phyloP scores from a whole-genome alignment of 2,113 vertebrate genomes.

The Salminus brasiliensis region DNA sequence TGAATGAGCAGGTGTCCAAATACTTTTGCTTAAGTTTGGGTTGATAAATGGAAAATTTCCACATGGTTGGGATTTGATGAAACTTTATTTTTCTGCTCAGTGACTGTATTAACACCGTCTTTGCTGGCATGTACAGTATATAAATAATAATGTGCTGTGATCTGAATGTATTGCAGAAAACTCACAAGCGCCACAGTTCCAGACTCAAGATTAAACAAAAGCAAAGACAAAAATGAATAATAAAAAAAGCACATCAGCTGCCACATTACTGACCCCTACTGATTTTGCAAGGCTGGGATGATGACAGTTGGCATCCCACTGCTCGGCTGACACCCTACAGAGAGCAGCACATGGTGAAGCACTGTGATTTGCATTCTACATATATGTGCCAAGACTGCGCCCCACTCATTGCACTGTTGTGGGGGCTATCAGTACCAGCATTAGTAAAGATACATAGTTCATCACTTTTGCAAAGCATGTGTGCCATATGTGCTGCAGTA shows the following conservation, averaged over 20 bases:
- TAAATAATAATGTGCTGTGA: too few relatives aligned
- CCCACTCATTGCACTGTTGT: slow-evolving; percentile 18
- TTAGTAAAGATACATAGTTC: slow-evolving; percentile 15
- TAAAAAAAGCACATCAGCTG: neutral
- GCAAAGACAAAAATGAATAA: neutral
- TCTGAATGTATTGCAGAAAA: neutral
- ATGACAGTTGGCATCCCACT: neutral
- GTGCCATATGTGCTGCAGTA: slow-evolving; percentile 45
- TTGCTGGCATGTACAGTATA: too few relatives aligned
- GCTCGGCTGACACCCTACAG: slow-evolving; percentile 27
- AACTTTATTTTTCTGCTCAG: too few relatives aligned
- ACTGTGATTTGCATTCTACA: neutral
- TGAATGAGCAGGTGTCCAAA: too few relatives aligned
- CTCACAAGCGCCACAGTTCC: too few relatives aligned
- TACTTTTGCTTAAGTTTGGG: too few relatives aligned
- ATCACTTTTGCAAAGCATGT: slow-evolving; percentile 22
- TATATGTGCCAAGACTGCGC: slow-evolving; percentile 27
- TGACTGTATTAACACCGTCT: too few relatives aligned
- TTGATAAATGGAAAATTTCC: too few relatives aligned
- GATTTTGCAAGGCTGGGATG: neutral
- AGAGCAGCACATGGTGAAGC: slow-evolving; percentile 10
- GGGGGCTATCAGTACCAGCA: slow-evolving; percentile 28
- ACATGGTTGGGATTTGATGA: too few relatives aligned
- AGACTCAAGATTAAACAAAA: neutral
- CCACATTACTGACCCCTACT: slow-evolving; percentile 20